Conservation (phyloP, 2,797 vertebrate genomes). For the Coregonus sp. region DNA sequence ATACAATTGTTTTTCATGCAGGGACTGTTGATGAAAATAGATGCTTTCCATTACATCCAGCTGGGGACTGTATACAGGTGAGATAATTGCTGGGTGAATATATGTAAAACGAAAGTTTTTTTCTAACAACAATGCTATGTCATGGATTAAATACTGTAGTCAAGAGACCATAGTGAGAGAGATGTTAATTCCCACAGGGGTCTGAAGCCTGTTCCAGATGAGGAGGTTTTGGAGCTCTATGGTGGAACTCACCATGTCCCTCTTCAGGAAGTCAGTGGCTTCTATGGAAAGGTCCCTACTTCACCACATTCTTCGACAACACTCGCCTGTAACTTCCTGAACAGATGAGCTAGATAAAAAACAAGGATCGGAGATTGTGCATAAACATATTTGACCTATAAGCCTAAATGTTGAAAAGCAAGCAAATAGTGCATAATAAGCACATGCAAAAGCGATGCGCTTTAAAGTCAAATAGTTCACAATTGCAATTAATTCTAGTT, state of each 20-base stretch:
- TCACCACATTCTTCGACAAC: background rate
- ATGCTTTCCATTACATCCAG: constrained; percentile 88
- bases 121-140: background rate
- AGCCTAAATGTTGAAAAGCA: background rate
- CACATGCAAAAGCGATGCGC: background rate
- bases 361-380: background rate
- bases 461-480: too few relatives aligned
- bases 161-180: background rate
- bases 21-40: constrained; percentile 87
- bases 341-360: background rate
- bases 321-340: background rate
- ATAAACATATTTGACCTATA: background rate
- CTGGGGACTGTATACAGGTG: constrained; percentile 84
- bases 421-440: background rate
- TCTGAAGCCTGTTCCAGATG: constrained; percentile 79
- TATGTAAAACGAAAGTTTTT: background rate
- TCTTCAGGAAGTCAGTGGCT: constrained; percentile 83
- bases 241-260: constrained; percentile 83
- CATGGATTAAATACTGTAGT: background rate
- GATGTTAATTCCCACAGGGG: constrained; percentile 64
- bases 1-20: constrained; percentile 31
- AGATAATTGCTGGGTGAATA: constrained; percentile 20
- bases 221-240: constrained; percentile 79
- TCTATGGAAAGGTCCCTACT: constrained; percentile 83
- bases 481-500: too few relatives aligned